phyloP scores from a whole-genome alignment of 64 coral and sea anemone genomes.

The Montipora efflorescens region DNA sequence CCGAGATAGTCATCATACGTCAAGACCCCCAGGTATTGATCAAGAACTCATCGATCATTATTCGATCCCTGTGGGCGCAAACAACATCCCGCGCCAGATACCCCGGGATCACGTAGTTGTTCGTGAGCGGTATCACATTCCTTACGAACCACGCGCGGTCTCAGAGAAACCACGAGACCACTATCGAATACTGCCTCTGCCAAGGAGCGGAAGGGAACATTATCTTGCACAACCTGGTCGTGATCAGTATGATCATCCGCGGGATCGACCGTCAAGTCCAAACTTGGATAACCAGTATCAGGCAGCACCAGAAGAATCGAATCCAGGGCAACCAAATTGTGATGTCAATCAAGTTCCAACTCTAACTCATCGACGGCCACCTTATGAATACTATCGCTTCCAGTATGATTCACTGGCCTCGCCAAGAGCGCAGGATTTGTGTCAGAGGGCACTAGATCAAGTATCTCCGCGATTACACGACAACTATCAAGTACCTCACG shows the following conservation, averaged over 20 bases:
- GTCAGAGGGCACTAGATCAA: constrained; percentile 34
- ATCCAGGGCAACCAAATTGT: neutral
- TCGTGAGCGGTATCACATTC: constrained; percentile 47
- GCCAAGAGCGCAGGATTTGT: neutral
- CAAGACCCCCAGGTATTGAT: neutral
- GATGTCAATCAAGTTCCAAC: constrained; percentile 12
- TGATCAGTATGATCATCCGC: constrained; percentile 19
- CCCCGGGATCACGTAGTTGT: constrained; percentile 49
- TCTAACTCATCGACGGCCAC: neutral
- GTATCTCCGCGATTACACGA: constrained; percentile 7
- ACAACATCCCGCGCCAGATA: constrained; percentile 25
- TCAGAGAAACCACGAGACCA: constrained; percentile 48
- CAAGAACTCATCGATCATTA: constrained; percentile 29
- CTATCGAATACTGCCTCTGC: constrained; percentile 46
- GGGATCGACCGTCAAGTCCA: neutral
- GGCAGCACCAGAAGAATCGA: neutral
- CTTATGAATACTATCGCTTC: constrained; percentile 4
- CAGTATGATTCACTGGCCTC: neutral
- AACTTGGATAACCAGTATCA: constrained; percentile 11
- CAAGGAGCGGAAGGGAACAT: constrained; percentile 26
- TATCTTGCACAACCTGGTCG: constrained; percentile 5
- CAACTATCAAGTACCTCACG: constrained; percentile 9
- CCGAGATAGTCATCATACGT: neutral
- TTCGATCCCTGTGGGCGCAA: neutral
- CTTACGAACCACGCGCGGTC: constrained; percentile 30